Percentiles rank a stretch among this genome's conserved stretches.
Evolutionary conservation across 2,888 invertebrate genomes (phyloP).

Genomic region (Macaria notata): DNA sequence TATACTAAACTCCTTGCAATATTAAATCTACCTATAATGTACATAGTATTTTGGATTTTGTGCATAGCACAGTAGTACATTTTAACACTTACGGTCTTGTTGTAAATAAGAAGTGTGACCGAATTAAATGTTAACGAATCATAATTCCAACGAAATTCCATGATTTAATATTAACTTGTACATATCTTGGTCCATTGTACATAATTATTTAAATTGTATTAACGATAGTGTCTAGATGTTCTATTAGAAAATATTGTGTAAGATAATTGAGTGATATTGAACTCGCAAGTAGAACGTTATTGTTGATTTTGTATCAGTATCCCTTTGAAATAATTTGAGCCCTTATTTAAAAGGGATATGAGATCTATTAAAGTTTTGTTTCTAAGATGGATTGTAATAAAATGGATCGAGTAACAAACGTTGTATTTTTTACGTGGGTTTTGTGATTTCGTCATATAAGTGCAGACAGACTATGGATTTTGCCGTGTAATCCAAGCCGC

Average conservation of each 20-base stretch:
- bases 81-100: constrained; percentile 36
- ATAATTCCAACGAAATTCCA: constrained; percentile 57
- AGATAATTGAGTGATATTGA: constrained; percentile 26
- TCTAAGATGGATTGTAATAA: constrained; percentile 52
- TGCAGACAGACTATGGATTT: too few relatives aligned
- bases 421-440: constrained; percentile 7
- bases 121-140: constrained; percentile 49
- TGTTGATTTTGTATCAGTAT: constrained; percentile 55
- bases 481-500: too few relatives aligned
- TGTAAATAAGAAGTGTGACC: constrained; percentile 50
- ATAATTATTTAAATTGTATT: constrained; percentile 35
- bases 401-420: constrained; percentile 31
- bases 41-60: constrained; percentile 50
- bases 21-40: constrained; percentile 26
- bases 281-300: constrained; percentile 32
- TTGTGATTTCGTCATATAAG: too few relatives aligned
- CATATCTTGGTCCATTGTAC: constrained; percentile 62
- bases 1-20: constrained; percentile 31
- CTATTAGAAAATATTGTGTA: constrained; percentile 29
- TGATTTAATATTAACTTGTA: constrained; percentile 45
- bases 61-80: constrained; percentile 57
- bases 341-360: constrained; percentile 81
- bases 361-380: constrained; percentile 42
- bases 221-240: constrained; percentile 36
- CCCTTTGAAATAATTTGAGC: constrained; percentile 80